phyloP scores from a whole-genome alignment of 2,888 invertebrate species.

The Empis livida region DNA sequence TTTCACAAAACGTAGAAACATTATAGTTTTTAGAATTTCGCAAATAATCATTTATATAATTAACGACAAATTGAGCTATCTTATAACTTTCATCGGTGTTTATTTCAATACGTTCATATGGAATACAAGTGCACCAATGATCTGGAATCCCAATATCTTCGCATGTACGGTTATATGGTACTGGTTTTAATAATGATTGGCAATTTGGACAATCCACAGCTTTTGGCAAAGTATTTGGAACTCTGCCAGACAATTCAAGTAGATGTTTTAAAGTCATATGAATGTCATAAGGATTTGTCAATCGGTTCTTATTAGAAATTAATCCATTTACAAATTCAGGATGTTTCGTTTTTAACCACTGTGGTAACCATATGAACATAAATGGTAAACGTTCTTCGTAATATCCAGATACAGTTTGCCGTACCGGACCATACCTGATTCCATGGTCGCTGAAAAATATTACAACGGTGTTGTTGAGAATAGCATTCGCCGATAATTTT shows the following conservation, averaged over 20 bases:
- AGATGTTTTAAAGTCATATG: slow-evolving; percentile 58
- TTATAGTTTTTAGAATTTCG: slow-evolving; percentile 23
- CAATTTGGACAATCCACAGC: slow-evolving; percentile 51
- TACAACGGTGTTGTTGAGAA: slow-evolving; percentile 51
- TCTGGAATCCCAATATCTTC: slow-evolving; percentile 50
- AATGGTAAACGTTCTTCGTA: slow-evolving; percentile 67
- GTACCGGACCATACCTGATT: slow-evolving; percentile 58
- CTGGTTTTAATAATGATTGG: slow-evolving; percentile 46
- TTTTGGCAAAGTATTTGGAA: slow-evolving; percentile 20
- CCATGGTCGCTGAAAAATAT: slow-evolving; percentile 71
- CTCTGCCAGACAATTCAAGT: slow-evolving; percentile 40
- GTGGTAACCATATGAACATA: slow-evolving; percentile 55
- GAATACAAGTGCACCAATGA: slow-evolving; percentile 68
- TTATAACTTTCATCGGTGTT: slow-evolving; percentile 40
- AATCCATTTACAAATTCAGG: slow-evolving; percentile 44
- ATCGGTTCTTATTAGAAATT: slow-evolving; percentile 46
- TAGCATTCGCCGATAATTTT: slow-evolving; percentile 44
- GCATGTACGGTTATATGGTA: slow-evolving; percentile 51
- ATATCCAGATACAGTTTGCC: slow-evolving; percentile 56
- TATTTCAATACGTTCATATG: slow-evolving; percentile 34
- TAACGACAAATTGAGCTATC: slow-evolving; percentile 35
- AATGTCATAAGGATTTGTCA: slow-evolving; percentile 64
- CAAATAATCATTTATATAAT: slow-evolving; percentile 27
- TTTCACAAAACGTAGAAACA: slow-evolving; percentile 38
- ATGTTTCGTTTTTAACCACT: slow-evolving; percentile 42